Evolutionary conservation across 1,140 invertebrate genomes (phyloP), one percentile per base, ranked within the genome.

Genomic region (Euura lappo): DNA sequence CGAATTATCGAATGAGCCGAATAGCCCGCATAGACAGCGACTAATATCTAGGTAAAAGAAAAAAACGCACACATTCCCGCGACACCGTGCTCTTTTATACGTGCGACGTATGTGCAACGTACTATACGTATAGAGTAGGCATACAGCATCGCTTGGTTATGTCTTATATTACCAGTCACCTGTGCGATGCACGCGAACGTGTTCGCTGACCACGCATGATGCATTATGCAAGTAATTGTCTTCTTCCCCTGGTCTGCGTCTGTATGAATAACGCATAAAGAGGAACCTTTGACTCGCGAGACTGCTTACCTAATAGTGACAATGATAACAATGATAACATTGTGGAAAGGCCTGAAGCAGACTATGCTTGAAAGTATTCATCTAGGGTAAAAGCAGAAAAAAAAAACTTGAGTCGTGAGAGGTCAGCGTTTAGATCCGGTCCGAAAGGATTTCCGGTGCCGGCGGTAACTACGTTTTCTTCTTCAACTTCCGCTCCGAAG

Each of bases 351-450:
- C 28, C 28, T 28, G 28, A 28, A 28, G 28, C 28, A 28, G 28
- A 28, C 28, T 28, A 28, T 28, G 28, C 28, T 28, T 28, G 28
- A 28, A 28, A 28, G 28, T 28, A 28, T 28, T 28, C 28, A 28
- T 28, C 28, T 28, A 28, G 28, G 28, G 28, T 28, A 28, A 28
- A 28, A 28, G 28, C 28, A 28, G 28, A 28, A 60, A 3, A 60
- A 3, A 60, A 60, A 60, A 11, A 60, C 51, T 60, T 60, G 51
- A 60, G 13, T 11, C 51, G 51, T 60, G 51, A 60, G 51, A 60
- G 51, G 51, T 60, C 51, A 60, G 51, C 51, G 51, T 60, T 60
- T n/a, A 60, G 51, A 60, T 60, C 51, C 51, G 51, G 51, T 60
- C 51, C 13, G 8, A 60, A n/a, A 60, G 51, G 51, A 60, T 60